Conservation (phyloP, 2,797 vertebrate genomes). For the Gobionotothen gibberifrons region DNA sequence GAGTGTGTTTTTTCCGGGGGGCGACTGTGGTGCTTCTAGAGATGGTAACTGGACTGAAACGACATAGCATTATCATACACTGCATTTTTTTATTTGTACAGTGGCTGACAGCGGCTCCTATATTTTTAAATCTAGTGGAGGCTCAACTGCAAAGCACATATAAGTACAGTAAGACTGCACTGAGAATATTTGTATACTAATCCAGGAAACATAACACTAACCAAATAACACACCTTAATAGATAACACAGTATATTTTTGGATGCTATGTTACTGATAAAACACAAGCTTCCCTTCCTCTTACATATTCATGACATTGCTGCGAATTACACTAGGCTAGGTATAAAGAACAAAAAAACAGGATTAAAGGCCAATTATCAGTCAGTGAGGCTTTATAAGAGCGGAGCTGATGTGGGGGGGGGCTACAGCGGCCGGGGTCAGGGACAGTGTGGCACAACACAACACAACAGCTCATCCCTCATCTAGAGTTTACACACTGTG, state of each 20-base stretch:
- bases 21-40: conserved; percentile 19
- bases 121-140: conserved; percentile 38
- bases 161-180: conserved; percentile 1
- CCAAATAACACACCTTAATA: not conserved
- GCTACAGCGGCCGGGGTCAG: conserved; percentile 55
- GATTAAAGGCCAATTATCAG: conserved; percentile 70
- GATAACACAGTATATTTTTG: not conserved
- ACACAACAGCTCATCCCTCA: conserved; percentile 17
- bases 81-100: conserved; percentile 49
- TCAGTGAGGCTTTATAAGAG: conserved; percentile 33
- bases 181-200: not conserved
- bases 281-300: conserved; percentile 29
- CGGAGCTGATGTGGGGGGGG: conserved; percentile 29
- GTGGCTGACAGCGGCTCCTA: conserved; percentile 37
- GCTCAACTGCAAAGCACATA: conserved; percentile 17
- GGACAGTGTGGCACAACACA: conserved; percentile 47
- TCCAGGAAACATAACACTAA: not conserved
- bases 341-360: conserved; percentile 58
- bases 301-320: conserved; percentile 41
- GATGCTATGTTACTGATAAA: conserved; percentile 29
- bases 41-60: conserved; percentile 36
- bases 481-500: conserved; percentile 24
- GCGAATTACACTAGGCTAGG: conserved; percentile 44
- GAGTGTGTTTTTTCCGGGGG: conserved; percentile 10
- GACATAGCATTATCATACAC: conserved; percentile 39